Base-by-base conservation (phyloP, 2,797 vertebrate species). In the Garrulus glandarius region DNA sequence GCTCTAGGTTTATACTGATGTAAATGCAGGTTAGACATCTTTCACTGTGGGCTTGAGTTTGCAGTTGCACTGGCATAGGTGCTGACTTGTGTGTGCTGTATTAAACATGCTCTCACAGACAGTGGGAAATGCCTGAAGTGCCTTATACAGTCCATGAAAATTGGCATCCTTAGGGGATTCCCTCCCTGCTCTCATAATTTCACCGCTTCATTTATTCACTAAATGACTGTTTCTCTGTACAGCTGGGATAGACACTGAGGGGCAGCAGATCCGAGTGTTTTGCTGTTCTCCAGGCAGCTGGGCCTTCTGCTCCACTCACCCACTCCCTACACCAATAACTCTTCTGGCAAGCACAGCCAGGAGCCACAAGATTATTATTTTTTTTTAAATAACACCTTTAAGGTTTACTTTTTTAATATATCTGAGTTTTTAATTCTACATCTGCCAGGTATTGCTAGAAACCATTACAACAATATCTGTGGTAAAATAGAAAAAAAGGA, bases 401-500 rank as follows among this genome's bases (percentile, higher is more conserved):
- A 57, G 26, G 19, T 84, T 81, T 72, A 13, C 15, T 37, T 41
- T 56, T 69, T 18, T 7, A 23, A n/a, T 60, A 24, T 71, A 65
- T 56, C 27, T 74, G 18, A 11, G 16, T 9, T 87, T 92, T 81
- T 70, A 30, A 64, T 76, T 85, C 60, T 70, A 8, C 13, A 10
- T 61, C 27, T n/a, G 34, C 69, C 68, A 59, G 26, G 9, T 65
- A 49, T 82, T 18, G 6, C n/a, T 85, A 39, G 41, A 92, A 92
- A 46, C 26, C 10, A 10, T 76, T 84, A 43, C 46, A 87, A 53
- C 63, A 55, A 18, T 63, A 78, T 63, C 68, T 84, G 52, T 69
- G 61, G 36, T 86, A 68, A 92, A 94, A 83, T 8, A 83, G 49
- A 24, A 72, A 83, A 78, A 67, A 76, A 68, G 8, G 30, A 95